Evolutionary conservation across 2,888 invertebrate genomes (phyloP).

Genomic region (Adelognathus sp.): DNA sequence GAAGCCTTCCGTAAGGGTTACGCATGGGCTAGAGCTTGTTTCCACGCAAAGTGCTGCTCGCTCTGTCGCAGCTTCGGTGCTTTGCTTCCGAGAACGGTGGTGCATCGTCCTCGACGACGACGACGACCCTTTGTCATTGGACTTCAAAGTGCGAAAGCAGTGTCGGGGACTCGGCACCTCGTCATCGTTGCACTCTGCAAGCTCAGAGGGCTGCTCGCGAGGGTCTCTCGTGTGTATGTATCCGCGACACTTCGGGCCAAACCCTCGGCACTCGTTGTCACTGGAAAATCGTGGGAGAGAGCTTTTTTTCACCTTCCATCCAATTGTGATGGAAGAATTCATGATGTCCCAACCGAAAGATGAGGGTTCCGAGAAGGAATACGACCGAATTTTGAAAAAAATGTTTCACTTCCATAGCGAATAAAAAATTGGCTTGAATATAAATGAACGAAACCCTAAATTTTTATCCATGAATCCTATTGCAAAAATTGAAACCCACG

Average conservation of each 20-base stretch:
- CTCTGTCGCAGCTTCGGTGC: conserved; percentile 8
- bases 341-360: not conserved
- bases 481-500: no score
- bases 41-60: conserved; percentile 8
- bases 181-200: conserved; percentile 35
- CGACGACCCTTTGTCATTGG: conserved; percentile 53
- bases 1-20: conserved; percentile 24
- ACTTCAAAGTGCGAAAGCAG: conserved; percentile 63
- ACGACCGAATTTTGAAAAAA: no score
- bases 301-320: not conserved
- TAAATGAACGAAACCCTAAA: no score
- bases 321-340: not conserved
- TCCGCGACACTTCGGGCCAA: conserved; percentile 12
- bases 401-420: no score
- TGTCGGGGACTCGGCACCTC: conserved; percentile 40
- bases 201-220: not conserved
- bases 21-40: conserved; percentile 10
- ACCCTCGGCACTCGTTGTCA: not conserved
- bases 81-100: conserved; percentile 25
- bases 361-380: no score
- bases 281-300: conserved; percentile 3
- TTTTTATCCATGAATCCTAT: no score
- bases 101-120: conserved; percentile 29
- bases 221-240: not conserved
- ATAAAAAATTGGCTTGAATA: no score